phyloP scores from a whole-genome alignment of 2,888 invertebrate genomes.

The Harmothoe impar region DNA sequence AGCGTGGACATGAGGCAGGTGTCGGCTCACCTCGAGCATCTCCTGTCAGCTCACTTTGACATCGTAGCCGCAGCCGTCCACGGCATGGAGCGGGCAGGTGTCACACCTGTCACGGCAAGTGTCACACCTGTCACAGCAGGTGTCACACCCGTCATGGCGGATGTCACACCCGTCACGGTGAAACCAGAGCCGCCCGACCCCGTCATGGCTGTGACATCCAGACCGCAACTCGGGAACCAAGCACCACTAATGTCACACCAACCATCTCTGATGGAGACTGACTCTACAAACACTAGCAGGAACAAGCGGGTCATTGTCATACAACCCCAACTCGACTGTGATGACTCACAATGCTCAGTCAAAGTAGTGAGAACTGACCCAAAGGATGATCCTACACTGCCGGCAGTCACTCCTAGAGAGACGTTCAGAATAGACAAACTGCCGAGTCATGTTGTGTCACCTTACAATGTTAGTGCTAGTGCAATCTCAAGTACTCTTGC shows the following conservation, averaged over 20 bases:
- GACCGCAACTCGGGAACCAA: neutral
- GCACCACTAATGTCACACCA: neutral
- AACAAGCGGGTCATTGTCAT: no score
- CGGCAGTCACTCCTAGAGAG: no score
- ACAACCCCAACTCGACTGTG: no score
- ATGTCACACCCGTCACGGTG: neutral
- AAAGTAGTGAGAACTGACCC: no score
- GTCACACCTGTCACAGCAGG: neutral
- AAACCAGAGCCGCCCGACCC: neutral
- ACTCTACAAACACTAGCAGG: no score
- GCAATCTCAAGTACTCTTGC: no score
- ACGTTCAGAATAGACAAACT: no score
- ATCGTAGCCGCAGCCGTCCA: neutral
- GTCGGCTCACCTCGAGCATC: neutral
- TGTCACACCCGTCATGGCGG: neutral
- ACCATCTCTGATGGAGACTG: no score
- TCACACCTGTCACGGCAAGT: neutral
- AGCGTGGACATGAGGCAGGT: neutral
- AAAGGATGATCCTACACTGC: no score
- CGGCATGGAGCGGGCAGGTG: neutral
- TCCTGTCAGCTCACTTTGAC: neutral
- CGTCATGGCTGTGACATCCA: neutral
- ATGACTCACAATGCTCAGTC: no score
- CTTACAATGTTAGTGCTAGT: no score
- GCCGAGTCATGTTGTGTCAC: no score